Conservation (phyloP, 2,797 vertebrate genomes). For the Chelonia mydas region DNA sequence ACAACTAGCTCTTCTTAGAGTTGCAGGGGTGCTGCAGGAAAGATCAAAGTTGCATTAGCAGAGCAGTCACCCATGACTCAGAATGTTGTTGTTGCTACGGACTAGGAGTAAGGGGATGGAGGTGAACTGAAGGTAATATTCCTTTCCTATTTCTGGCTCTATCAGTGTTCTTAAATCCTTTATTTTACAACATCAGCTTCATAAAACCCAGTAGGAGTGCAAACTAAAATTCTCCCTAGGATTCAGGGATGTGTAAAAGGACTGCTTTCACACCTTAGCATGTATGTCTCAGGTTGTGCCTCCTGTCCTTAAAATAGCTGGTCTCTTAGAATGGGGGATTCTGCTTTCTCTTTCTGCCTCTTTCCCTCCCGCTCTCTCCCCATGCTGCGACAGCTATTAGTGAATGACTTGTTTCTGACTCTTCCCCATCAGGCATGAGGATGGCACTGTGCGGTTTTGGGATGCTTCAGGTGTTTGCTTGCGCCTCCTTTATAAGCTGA, state of each 20-base stretch:
- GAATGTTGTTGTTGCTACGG: background rate
- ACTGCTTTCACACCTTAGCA: background rate
- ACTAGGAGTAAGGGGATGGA: background rate
- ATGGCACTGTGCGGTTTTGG: conserved; percentile 97
- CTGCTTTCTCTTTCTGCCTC: background rate
- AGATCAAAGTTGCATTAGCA: background rate
- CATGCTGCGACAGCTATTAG: background rate
- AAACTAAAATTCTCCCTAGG: background rate
- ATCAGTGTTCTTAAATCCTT: background rate
- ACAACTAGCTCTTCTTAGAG: background rate
- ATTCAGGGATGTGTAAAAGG: background rate
- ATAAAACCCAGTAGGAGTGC: background rate
- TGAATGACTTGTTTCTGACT: background rate
- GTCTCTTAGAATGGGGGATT: background rate
- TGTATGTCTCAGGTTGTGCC: background rate
- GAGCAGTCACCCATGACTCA: background rate
- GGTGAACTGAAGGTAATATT: background rate
- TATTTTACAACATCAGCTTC: background rate
- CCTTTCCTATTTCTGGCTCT: background rate
- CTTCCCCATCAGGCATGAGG: conserved; percentile 88
- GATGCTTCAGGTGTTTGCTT: conserved; percentile 96
- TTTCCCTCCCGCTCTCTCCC: background rate
- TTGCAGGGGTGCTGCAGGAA: background rate
- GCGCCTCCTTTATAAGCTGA: conserved; percentile 93
- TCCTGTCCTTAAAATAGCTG: background rate